Evolutionary conservation across 2,797 vertebrate genomes (phyloP).

Genomic region (Myripristis jacobus): DNA sequence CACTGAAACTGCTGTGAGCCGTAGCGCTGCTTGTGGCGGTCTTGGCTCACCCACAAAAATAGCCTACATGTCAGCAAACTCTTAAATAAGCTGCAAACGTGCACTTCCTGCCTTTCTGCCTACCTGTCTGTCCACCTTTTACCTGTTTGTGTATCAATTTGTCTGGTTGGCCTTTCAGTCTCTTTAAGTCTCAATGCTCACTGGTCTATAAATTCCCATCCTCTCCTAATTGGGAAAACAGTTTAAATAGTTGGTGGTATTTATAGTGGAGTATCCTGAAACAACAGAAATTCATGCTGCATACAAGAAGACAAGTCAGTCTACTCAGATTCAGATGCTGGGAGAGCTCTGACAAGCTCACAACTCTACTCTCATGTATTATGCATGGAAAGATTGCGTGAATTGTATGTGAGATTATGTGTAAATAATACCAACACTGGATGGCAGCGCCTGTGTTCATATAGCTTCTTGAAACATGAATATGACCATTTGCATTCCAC

Average conservation of each 20-base stretch:
- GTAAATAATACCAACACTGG: background rate
- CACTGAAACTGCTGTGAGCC: too few species aligned
- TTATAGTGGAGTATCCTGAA: slow-evolving; percentile 77
- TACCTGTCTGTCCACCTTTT: slow-evolving; percentile 6
- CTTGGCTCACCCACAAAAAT: too few species aligned
- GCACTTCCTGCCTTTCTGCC: slow-evolving; percentile 35
- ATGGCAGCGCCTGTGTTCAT: slow-evolving; percentile 2
- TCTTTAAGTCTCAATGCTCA: slow-evolving; percentile 28
- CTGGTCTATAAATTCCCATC: slow-evolving; percentile 57
- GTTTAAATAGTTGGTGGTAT: slow-evolving; percentile 80
- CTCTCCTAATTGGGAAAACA: slow-evolving; percentile 70
- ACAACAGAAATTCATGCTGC: slow-evolving; percentile 70
- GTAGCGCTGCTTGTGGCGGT: too few species aligned
- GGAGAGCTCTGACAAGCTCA: background rate
- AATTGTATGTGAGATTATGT: background rate
- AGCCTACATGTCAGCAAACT: slow-evolving; percentile 43
- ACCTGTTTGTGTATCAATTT: background rate
- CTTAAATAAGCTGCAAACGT: slow-evolving; percentile 50
- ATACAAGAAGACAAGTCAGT: slow-evolving; percentile 20
- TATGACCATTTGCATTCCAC: background rate
- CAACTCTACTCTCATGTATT: background rate
- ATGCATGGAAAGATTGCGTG: slow-evolving; percentile 1
- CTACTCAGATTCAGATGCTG: background rate
- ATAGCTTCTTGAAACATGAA: background rate
- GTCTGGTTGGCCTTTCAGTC: background rate